phyloP scores from a whole-genome alignment of 1,140 invertebrate species.

The Littorina saxatilis region DNA sequence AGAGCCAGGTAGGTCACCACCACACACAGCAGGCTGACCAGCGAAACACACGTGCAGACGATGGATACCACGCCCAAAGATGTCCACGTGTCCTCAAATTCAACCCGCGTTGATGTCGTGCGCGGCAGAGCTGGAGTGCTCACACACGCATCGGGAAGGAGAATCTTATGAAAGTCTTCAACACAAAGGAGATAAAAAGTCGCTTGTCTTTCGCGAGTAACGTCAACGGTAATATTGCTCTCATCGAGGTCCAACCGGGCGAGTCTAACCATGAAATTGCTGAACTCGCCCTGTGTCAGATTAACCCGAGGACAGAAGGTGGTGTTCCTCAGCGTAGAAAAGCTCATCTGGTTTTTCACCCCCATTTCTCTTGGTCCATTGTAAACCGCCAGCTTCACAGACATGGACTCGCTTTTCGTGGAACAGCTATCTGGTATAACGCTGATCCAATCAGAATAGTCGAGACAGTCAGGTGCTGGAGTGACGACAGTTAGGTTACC shows the following conservation, averaged over 20 bases:
- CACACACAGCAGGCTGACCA: not conserved
- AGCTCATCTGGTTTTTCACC: not conserved
- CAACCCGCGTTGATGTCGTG: not conserved
- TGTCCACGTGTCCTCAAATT: slow-evolving; percentile 9
- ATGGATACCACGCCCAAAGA: slow-evolving; percentile 7
- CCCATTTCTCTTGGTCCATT: not conserved
- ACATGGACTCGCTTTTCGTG: not conserved
- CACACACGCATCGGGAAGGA: not conserved
- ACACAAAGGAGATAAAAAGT: not conserved
- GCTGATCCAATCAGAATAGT: not conserved
- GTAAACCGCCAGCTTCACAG: not conserved
- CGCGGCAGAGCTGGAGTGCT: no score
- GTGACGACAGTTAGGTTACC: not conserved
- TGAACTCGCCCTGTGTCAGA: not conserved
- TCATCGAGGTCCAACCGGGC: not conserved
- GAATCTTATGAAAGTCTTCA: not conserved
- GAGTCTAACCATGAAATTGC: not conserved
- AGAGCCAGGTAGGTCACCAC: slow-evolving; percentile 7
- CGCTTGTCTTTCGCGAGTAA: not conserved
- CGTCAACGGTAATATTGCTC: not conserved
- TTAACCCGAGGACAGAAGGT: slow-evolving; percentile 14
- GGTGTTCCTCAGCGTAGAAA: not conserved
- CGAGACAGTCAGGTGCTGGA: not conserved
- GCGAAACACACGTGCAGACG: slow-evolving; percentile 22
- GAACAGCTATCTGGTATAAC: not conserved